These are phyloP conservation scores for Cistogaster globosa DNA, from an alignment of 2,888 invertebrate genomes.

Conservation along the genomic window DNA sequence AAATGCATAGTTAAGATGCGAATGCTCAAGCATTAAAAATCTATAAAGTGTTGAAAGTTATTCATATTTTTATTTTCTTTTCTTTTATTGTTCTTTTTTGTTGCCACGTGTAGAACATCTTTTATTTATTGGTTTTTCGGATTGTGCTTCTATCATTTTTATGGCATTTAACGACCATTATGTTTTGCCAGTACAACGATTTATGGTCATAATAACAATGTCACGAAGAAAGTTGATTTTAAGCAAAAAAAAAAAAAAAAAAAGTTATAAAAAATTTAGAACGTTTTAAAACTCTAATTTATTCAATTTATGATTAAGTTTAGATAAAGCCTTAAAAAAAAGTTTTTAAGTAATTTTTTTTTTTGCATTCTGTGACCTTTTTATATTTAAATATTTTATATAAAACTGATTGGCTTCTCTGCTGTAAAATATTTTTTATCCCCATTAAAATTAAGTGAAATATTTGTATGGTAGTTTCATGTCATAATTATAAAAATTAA, in stretches of 20 bases:
- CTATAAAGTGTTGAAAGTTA: slow-evolving; percentile 39
- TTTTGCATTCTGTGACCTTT: no score
- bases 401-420: no score
- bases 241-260: background rate
- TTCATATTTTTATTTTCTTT: slow-evolving; percentile 3
- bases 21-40: slow-evolving; percentile 36
- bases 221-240: background rate
- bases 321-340: no score
- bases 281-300: no score
- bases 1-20: background rate
- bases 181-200: slow-evolving; percentile 11
- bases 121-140: slow-evolving; percentile 3
- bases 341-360: no score
- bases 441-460: no score
- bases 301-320: no score
- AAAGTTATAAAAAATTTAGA: no score
- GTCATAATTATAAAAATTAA: no score
- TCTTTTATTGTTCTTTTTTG: background rate
- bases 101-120: background rate
- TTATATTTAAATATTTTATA: no score
- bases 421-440: no score
- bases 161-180: slow-evolving; percentile 34
- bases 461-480: no score
- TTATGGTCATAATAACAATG: slow-evolving; percentile 28
- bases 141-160: slow-evolving; percentile 43